Base-by-base conservation (phyloP, 2,797 vertebrate species). In the Enteromius mattozi region DNA sequence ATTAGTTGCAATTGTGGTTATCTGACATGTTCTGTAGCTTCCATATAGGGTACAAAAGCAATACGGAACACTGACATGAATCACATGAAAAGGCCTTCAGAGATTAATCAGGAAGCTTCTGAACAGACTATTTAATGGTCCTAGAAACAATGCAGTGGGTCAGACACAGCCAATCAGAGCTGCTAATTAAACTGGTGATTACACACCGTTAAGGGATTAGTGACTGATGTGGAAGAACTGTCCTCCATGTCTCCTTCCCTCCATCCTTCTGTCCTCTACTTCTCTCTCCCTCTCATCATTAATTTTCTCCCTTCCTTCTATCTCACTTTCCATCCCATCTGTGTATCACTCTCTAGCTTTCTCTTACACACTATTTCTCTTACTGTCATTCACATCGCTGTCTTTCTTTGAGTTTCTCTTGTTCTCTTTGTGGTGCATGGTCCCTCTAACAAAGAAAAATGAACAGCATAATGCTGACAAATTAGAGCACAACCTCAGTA, bases 141-240 rank as follows among this genome's bases (percentile, higher is more conserved):
- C 45, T 42, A 59, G 47, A 69, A 81, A 81, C 66, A 81, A 81
- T 68, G 45, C 78, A 51, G 45, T 35, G 45, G 78, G 78, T 81
- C 66, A 81, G 47, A 59, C 78, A 88, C 47, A 19, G 77, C 74
- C 68, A 87, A 86, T 90, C 85, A 87, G 76, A 85, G 74, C 77
- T 78, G 81, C 79, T 87, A 91, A 92, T 94, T 92, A 90, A 80
- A 90, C 87, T 89, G 90, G 85, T 91, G 88, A 93, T 94, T 93
- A 93, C 89, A 88, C 69, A 81, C 90, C 93, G 92, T 92, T 92
- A 90, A 82, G 56, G 81, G 82, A 91, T 94, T 93, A 93, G 91
- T 70, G 80, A 82, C 78, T 86, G 76, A 84, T 81, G 78, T 71
- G 49, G 72, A 69, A 66, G 88, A 85, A 71, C 17, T 78, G 80